Percentiles rank a stretch among this genome's conserved stretches.
Conservation (phyloP, 2,888 invertebrate genomes). For the Camponotus fellah region DNA sequence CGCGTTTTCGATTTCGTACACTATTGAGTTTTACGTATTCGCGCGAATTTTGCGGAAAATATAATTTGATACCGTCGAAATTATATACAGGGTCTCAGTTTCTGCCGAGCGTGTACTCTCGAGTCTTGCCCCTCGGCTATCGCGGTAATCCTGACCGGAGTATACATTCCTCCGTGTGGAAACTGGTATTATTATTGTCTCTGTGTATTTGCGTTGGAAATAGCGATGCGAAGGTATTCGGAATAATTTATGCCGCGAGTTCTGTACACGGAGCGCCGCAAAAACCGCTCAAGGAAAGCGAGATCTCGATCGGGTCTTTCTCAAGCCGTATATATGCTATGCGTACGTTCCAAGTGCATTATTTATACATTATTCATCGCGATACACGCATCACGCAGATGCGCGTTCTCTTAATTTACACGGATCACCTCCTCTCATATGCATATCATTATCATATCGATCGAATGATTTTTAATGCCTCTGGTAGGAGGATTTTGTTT, state of each 20-base stretch:
- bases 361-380: slow-evolving; percentile 35
- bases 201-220: slow-evolving; percentile 19
- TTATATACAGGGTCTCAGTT: slow-evolving; percentile 15
- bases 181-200: slow-evolving; percentile 14
- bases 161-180: neutral
- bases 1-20: slow-evolving; percentile 2
- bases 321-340: neutral
- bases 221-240: neutral
- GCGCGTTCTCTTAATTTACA: neutral
- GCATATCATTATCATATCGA: neutral
- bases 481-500: neutral
- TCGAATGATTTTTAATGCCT: neutral
- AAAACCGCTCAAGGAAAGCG: slow-evolving; percentile 42
- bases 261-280: neutral
- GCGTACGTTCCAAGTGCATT: neutral
- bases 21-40: neutral
- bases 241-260: slow-evolving; percentile 22
- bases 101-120: neutral
- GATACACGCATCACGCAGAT: neutral
- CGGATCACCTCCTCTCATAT: neutral
- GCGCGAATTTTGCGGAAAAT: slow-evolving; percentile 10
- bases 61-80: neutral
- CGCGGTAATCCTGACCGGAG: neutral
- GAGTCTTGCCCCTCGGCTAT: neutral
- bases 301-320: slow-evolving; percentile 21